A percentile compares a stretch with the other conserved stretches of the same genome.
Conservation (phyloP, 2,888 invertebrate species). For the Cepaea hortensis region DNA sequence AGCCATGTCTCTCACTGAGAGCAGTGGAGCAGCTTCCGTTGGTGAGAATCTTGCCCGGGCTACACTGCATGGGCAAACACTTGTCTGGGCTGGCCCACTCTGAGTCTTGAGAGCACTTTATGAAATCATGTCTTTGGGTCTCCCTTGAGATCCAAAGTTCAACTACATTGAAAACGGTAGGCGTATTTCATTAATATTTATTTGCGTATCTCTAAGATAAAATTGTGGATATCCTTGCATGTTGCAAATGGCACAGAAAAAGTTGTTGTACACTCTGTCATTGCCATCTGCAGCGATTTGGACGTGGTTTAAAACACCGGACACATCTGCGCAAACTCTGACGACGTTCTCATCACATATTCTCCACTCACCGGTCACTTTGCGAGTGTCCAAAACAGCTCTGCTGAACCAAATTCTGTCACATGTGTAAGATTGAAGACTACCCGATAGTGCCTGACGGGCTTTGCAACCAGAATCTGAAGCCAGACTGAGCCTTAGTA, state of each 20-base stretch:
- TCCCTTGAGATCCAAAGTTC: neutral
- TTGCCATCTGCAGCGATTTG: no score
- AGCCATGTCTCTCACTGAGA: neutral
- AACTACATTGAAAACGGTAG: neutral
- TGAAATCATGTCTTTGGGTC: neutral
- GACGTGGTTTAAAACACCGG: neutral
- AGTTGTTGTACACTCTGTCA: neutral
- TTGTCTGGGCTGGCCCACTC: conserved; percentile 21
- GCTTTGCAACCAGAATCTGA: neutral
- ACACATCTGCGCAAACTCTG: neutral
- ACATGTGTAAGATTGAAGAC: neutral
- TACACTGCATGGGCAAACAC: conserved; percentile 19
- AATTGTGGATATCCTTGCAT: neutral
- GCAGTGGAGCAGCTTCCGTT: conserved; percentile 5
- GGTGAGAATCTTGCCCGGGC: neutral
- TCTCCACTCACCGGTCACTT: conserved; percentile 31
- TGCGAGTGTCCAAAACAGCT: neutral
- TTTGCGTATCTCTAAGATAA: neutral
- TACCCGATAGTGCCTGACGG: neutral
- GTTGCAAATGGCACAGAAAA: conserved; percentile 42
- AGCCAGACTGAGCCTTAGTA: neutral
- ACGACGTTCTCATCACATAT: conserved; percentile 10
- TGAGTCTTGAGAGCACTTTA: neutral
- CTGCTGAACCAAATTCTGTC: neutral
- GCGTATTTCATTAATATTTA: neutral